Base-by-base conservation (phyloP, 2,113 vertebrate genomes). In the Calidris pygmaea region DNA sequence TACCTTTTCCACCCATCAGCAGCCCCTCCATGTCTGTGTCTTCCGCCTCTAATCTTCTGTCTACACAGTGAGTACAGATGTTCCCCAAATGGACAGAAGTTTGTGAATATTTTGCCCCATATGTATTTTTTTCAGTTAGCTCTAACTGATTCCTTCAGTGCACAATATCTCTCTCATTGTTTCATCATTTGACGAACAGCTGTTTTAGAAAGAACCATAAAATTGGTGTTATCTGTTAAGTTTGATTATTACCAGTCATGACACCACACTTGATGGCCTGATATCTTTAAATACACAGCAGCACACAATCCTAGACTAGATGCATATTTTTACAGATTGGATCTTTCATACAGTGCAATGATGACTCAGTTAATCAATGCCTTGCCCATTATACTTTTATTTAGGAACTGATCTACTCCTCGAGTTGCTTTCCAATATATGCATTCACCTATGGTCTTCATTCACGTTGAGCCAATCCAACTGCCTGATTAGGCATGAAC, bases 11-110 rank as follows among this genome's bases (percentile, higher is more conserved):
- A 53, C 14, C 6, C 35, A 35, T 30, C 4, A 8, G 13, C 15
- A 70, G n/a, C 27, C 3, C 12, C 30, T 14, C 10, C 6, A 14
- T 1, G 0, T 12, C 13, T 2, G 0, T 47, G 34, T 35, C 48
- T 58, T 84, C 29, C 34, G 60, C 4, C 8, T 5, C 17, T 34
- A 22, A 22, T 71, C 32, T 74, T 43, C 45, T 39, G 12, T 45
- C 30, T 52, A 30, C 21, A n/a, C 6, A 18, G 20, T 35, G 21
- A 66, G 22, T 2, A 4, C 27, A 65, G 9, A 30, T 12, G 8
- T 70, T 68, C 20, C 14, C 22, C 17, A 48, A 47, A 89, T 6
- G 15, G 30, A n/a, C 12, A 65, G 24, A 83, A 50, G 30, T 74
- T 30, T 56, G 16, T 62, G 35, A 85, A 48, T 48, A 37, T 87